phyloP scores from a whole-genome alignment of 2,888 invertebrate species.

The Nesidiocoris tenuis region DNA sequence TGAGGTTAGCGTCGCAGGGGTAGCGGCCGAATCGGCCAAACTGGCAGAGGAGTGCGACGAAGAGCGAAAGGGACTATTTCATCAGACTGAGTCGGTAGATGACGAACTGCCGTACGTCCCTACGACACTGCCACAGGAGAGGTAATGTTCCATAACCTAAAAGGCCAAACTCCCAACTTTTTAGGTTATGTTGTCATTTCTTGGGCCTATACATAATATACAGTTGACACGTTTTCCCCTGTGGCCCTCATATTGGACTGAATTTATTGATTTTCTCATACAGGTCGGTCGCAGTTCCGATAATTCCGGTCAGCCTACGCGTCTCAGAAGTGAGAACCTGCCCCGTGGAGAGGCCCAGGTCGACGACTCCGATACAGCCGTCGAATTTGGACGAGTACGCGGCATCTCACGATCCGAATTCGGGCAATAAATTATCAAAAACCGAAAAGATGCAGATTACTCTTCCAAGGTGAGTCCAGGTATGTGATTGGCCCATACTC shows the following conservation, averaged over 20 bases:
- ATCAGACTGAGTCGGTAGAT: conserved; percentile 76
- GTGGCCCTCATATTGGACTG: no score
- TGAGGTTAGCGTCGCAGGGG: conserved; percentile 1
- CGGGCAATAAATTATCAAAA: conserved; percentile 54
- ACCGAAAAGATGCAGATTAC: conserved; percentile 69
- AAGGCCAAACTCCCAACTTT: no score
- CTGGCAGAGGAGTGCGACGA: conserved; percentile 60
- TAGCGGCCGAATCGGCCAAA: conserved; percentile 11
- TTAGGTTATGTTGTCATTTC: no score
- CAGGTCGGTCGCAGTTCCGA: conserved; percentile 70
- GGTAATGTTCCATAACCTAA: conserved; percentile 56
- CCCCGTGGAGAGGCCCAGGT: conserved; percentile 72
- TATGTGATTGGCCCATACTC: conserved; percentile 44
- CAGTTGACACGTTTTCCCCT: no score
- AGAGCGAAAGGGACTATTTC: conserved; percentile 74
- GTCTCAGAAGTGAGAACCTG: conserved; percentile 65
- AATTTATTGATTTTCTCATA: conserved; percentile 5
- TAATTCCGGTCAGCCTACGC: conserved; percentile 76
- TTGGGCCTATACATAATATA: no score
- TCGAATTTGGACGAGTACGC: conserved; percentile 69
- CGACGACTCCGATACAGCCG: conserved; percentile 71
- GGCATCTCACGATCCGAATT: conserved; percentile 54
- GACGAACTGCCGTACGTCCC: conserved; percentile 85
- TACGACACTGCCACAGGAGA: conserved; percentile 83
- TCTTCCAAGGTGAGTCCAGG: conserved; percentile 59